Evolutionary conservation across 2,888 invertebrate genomes (phyloP), one percentile per base, ranked within the genome.

Genomic region (Leptopilina drosophilae): DNA sequence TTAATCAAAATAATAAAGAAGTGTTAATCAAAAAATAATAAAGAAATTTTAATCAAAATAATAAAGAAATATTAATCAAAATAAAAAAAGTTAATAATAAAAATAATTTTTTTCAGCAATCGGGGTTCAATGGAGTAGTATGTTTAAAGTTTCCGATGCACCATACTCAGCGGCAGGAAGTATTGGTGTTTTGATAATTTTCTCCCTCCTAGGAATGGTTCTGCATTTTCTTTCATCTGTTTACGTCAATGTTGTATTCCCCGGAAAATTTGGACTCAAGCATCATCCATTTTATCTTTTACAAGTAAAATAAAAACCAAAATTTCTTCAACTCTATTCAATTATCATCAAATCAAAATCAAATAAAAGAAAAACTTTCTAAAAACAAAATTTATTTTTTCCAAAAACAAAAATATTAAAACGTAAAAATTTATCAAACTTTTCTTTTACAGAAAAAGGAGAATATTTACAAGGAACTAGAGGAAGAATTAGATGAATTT

Each of bases 221-320:
- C 76, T 97, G 0, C 97, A 97, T 88, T 93, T 96, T 89, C 79
- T 95, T 3, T 90, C 98, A 62, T 95, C 98, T 0, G 92, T 98
- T 84, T 98, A 98, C 89, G 92, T 98, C 46, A 98, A 98, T 91
- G 96, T 96, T 84, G 94, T 98, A 11, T 93, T 95, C 82, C 98
- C 98, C 0, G 98, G 98, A 12, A 95, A 96, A n/a, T 97, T 94
- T 90, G 98, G 98, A 5, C 95, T 98, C 0, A 95, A 96, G 0
- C 94, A 95, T 82, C 95, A 95, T 40, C 98, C 97, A 95, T 95
- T 97, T 88, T 98, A 97, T 88, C 91, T 89, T 80, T 84, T 91
- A n/a, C 87, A 91, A 85, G 91, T 90, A 84, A 59, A 5, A 42
- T 42, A 6, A 42, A 49, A 11, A 11, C 2, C 12, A 49, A 11